Conservation (phyloP, 2,113 vertebrate species). For the Cyprichromis sp. region DNA sequence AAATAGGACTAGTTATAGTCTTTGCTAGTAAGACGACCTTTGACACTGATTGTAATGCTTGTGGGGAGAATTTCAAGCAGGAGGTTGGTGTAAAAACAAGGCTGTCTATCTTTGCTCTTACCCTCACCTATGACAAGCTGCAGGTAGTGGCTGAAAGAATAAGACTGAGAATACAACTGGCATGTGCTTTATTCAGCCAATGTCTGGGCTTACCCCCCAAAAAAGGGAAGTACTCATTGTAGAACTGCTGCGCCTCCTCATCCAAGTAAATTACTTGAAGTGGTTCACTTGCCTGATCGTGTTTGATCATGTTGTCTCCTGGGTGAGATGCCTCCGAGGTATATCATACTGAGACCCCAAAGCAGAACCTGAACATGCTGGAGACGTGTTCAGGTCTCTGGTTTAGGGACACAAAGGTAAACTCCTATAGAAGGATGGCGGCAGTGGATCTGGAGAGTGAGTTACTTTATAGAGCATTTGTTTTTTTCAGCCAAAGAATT, state of each 20-base stretch:
- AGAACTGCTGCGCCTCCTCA: neutral
- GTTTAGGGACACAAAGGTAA: neutral
- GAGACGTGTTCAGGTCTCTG: neutral
- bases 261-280: neutral
- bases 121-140: neutral
- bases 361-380: neutral
- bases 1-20: neutral
- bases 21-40: neutral
- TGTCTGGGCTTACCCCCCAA: neutral
- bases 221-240: neutral
- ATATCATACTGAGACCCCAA: neutral
- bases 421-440: neutral
- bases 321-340: neutral
- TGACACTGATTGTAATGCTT: neutral
- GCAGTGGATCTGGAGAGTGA: neutral
- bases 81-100: neutral
- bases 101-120: neutral
- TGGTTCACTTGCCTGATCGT: neutral
- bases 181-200: neutral
- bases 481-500: neutral
- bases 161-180: neutral
- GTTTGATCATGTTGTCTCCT: neutral
- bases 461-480: neutral
- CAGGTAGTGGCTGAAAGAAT: neutral
- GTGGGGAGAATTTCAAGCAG: neutral